These are phyloP conservation scores for Charanyca ferruginea DNA, from an alignment of 2,888 invertebrate genomes.

Conservation along the genomic window DNA sequence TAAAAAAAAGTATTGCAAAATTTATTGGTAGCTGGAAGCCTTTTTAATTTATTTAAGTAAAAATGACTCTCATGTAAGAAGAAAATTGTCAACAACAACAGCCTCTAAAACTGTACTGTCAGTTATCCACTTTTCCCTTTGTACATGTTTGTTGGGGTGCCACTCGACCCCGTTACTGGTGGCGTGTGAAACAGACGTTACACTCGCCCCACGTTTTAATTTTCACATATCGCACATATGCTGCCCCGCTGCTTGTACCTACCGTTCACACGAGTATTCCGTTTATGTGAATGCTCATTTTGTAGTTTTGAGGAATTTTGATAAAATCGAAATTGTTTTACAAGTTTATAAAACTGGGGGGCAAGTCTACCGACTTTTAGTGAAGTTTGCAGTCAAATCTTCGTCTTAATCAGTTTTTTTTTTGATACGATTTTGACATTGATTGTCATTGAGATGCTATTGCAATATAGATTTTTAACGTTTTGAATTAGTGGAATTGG, in stretches of 20 bases:
- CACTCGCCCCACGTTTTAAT: constrained; percentile 77
- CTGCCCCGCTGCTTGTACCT: constrained; percentile 67
- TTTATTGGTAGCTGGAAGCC: no score
- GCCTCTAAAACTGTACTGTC: constrained; percentile 30
- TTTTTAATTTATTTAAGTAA: no score
- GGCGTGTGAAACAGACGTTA: constrained; percentile 66
- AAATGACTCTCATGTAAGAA: not conserved
- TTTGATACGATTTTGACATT: no score
- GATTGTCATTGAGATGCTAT: no score
- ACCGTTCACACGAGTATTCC: constrained; percentile 77
- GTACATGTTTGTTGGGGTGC: constrained; percentile 34
- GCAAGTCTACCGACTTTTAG: no score
- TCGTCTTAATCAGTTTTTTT: no score
- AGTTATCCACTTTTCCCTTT: constrained; percentile 47
- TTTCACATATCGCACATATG: constrained; percentile 83
- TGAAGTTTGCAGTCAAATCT: no score
- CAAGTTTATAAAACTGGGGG: constrained; percentile 1
- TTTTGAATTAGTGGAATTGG: no score
- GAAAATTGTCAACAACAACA: constrained; percentile 18
- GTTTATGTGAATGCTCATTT: constrained; percentile 51
- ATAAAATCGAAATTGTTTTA: constrained; percentile 4
- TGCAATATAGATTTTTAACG: no score
- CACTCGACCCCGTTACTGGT: constrained; percentile 57
- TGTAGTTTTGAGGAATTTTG: constrained; percentile 40
- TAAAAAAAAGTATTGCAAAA: no score